A percentile compares a stretch with the other conserved stretches of the same genome.
Evolutionary conservation across 2,888 invertebrate species (phyloP).

Genomic region (Xylophagus ater): DNA sequence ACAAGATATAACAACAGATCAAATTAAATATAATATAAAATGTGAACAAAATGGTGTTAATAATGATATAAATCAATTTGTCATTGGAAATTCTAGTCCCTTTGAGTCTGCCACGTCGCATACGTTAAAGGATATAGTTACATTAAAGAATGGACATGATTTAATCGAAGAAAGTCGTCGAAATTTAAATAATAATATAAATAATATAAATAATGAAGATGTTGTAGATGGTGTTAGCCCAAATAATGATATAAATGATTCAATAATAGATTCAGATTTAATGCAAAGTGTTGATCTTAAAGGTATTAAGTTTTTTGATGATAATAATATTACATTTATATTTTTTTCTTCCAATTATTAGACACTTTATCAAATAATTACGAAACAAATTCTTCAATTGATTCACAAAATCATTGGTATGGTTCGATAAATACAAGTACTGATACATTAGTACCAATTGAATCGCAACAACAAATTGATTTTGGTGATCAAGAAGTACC

Average conservation of each 20-base stretch:
- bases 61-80: too few species aligned
- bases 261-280: slow-evolving; percentile 21
- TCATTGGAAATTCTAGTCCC: slow-evolving; percentile 14
- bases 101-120: too few species aligned
- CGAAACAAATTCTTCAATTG: slow-evolving; percentile 10
- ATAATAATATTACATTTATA: too few species aligned
- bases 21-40: too few species aligned
- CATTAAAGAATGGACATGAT: too few species aligned
- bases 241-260: slow-evolving; percentile 13
- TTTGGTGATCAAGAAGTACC: slow-evolving; percentile 10
- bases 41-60: too few species aligned
- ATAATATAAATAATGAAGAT: slow-evolving; percentile 6
- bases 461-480: slow-evolving; percentile 14
- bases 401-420: slow-evolving; percentile 26
- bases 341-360: too few species aligned
- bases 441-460: slow-evolving; percentile 41
- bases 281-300: slow-evolving; percentile 27
- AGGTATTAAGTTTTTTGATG: slow-evolving; percentile 21
- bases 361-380: slow-evolving; percentile 2
- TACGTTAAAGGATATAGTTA: too few species aligned
- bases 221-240: slow-evolving; percentile 8
- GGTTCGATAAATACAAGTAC: slow-evolving; percentile 42
- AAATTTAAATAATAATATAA: slow-evolving; percentile 6
- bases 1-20: too few species aligned
- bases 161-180: too few species aligned